These are phyloP conservation scores for Nebria salina DNA, from an alignment of 2,888 invertebrate species.

Conservation along the genomic window DNA sequence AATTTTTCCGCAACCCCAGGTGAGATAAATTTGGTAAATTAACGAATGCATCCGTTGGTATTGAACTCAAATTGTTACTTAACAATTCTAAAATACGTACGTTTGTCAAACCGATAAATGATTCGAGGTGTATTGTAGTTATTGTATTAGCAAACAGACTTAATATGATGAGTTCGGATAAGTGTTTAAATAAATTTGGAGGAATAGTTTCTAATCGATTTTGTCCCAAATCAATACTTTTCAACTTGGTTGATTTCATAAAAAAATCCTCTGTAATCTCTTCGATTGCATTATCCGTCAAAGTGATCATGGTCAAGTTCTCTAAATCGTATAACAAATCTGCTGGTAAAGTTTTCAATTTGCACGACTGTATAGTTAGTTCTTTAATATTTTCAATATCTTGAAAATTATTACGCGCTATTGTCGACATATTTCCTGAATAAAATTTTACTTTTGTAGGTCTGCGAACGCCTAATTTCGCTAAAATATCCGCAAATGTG, in stretches of 20 bases:
- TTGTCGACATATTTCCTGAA: conserved; percentile 11
- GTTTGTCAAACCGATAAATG: conserved; percentile 29
- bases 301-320: conserved; percentile 17
- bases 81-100: conserved; percentile 27
- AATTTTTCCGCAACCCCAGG: conserved; percentile 31
- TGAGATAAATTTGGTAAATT: conserved; percentile 23
- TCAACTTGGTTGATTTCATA: conserved; percentile 5
- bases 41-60: conserved; percentile 24
- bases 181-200: conserved; percentile 16
- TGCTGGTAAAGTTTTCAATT: conserved; percentile 20
- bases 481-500: conserved; percentile 11
- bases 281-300: conserved; percentile 21
- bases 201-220: conserved; percentile 24
- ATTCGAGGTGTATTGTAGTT: not conserved
- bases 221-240: conserved; percentile 20
- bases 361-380: conserved; percentile 12
- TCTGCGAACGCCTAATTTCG: not conserved
- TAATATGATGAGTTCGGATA: conserved; percentile 17
- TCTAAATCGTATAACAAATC: conserved; percentile 27
- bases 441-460: conserved; percentile 4
- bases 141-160: conserved; percentile 25
- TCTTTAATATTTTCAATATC: conserved; percentile 2
- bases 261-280: conserved; percentile 25
- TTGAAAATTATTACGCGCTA: conserved; percentile 11
- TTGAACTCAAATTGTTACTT: conserved; percentile 18